Percentiles rank a stretch among this genome's conserved stretches.
phyloP scores from a whole-genome alignment of 2,888 invertebrate genomes.

The Theodoxus fluviatilis region DNA sequence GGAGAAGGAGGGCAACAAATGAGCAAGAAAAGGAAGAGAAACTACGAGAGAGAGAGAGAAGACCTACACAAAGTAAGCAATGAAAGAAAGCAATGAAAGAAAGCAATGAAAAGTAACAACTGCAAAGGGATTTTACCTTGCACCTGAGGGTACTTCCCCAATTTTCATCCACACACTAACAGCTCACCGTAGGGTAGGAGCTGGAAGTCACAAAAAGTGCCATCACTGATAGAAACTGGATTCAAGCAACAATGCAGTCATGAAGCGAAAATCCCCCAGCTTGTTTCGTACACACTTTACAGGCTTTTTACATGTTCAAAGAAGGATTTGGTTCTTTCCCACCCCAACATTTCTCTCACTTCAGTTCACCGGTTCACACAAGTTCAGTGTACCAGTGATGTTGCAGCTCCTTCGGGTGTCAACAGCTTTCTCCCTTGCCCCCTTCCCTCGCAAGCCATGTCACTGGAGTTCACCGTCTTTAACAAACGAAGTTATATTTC shows the following conservation, averaged over 20 bases:
- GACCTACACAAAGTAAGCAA: neutral
- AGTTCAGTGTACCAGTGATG: no score
- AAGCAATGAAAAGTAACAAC: neutral
- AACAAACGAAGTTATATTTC: no score
- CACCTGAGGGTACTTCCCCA: conserved; percentile 96
- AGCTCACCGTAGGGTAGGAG: conserved; percentile 89
- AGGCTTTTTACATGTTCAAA: neutral
- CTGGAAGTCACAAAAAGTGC: conserved; percentile 52
- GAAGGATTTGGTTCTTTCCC: neutral
- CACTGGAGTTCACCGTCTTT: no score
- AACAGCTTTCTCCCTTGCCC: no score
- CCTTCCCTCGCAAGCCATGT: no score
- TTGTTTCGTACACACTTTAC: no score
- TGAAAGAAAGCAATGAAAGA: neutral
- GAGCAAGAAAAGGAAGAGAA: neutral
- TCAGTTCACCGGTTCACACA: no score
- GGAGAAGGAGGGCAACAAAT: conserved; percentile 1
- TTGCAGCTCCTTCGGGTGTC: no score
- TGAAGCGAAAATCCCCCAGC: no score
- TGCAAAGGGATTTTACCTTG: conserved; percentile 71
- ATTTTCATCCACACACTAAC: conserved; percentile 98
- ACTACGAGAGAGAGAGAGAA: neutral
- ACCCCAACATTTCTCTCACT: conserved; percentile 23
- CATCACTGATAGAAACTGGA: neutral
- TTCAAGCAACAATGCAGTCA: neutral